Evolutionary conservation across 2,797 vertebrate genomes (phyloP), one percentile per base, ranked within the genome.

Genomic region (Notoglanidium macrostoma): DNA sequence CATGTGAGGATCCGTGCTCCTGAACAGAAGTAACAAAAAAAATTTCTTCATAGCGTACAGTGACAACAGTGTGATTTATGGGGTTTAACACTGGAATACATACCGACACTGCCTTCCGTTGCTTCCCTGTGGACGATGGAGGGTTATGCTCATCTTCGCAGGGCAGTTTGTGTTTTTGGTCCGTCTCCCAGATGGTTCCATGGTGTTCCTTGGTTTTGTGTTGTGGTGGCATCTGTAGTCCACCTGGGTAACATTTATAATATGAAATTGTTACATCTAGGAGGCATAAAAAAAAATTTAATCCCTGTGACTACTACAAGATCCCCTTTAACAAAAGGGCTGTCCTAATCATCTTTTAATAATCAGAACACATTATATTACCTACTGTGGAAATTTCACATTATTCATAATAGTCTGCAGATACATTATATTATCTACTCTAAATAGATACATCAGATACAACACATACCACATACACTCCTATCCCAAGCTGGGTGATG

Each of bases 211-310:
- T 51, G 87, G 87, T 72, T 89, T 87, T 29, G 91, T 90, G 85
- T 90, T 91, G 86, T 90, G 91, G 17, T 91, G 91, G 61, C 91
- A 91, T 88, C 91, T 89, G 54, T 89, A 79, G 78, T 91, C 91
- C n/a, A 89, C 89, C 91, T 91, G 19, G 15, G 8, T 19, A 63
- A 26, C 8, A 51, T 29, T 23, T 76, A n/a, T 14, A 59, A 15
- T 7, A 2, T 26, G 0, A 49, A 3, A 81, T 23, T n/a, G 3
- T 46, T 67, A 83, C 26, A 83, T 55, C 17, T 32, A 5, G 2
- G 6, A 29, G 14, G 15, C 14, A 23, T 35, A 49, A 74, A 23
- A 40, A 70, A 10, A 26, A 72, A n/a, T n/a, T n/a, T n/a, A 35
- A 72, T 10, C n/a, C 19, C 17, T 0, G 1, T 51, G 12, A 76